phyloP scores from a whole-genome alignment of 2,113 vertebrate species.

The Pyrgilauda ruficollis region DNA sequence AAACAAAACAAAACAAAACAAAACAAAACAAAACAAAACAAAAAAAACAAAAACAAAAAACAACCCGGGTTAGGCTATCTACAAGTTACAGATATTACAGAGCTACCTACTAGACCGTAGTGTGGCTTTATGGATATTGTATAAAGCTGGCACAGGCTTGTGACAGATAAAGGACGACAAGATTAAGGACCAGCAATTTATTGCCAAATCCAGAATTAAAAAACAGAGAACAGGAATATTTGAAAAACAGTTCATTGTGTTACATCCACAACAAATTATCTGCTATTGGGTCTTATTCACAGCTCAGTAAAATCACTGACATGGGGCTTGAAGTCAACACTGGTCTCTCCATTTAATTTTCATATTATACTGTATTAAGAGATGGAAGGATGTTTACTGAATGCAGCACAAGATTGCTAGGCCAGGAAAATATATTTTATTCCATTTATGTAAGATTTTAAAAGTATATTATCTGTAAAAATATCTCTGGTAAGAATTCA shows the following conservation, averaged over 20 bases:
- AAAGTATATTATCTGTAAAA: not conserved
- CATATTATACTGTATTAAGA: not conserved
- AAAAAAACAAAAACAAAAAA: too few relatives aligned
- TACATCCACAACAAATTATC: not conserved
- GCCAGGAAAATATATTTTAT: not conserved
- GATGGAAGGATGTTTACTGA: not conserved
- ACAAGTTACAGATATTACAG: not conserved
- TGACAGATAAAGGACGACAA: not conserved
- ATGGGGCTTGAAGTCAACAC: not conserved
- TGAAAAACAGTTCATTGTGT: not conserved
- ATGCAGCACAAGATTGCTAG: not conserved
- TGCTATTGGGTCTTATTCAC: not conserved
- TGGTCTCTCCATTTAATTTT: not conserved
- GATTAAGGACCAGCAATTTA: not conserved
- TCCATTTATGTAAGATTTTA: not conserved
- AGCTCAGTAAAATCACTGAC: not conserved
- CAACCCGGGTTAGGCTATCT: not conserved
- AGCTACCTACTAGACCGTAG: not conserved
- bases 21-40: too few relatives aligned
- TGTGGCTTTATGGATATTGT: not conserved
- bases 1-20: too few relatives aligned
- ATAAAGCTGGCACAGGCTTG: not conserved
- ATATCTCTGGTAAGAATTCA: not conserved
- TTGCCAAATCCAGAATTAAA: conserved; percentile 10
- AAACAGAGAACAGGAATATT: not conserved